These are phyloP conservation scores for Serilophus lunatus DNA, from an alignment of 2,113 vertebrate species.

Conservation along the genomic window DNA sequence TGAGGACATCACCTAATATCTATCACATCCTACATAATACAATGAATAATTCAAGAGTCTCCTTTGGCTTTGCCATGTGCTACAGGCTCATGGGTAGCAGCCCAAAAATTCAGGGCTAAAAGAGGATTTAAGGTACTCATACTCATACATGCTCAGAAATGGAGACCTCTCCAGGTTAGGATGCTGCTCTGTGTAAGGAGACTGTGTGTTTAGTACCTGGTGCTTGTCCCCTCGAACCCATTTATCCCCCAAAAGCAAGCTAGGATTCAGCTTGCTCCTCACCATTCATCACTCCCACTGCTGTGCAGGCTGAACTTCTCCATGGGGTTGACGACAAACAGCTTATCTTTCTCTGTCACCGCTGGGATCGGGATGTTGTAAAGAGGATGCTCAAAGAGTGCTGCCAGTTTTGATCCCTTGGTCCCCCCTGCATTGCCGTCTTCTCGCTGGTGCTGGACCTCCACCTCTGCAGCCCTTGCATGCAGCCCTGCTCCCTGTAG, in stretches of 20 bases:
- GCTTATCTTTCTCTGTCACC: conserved; percentile 73
- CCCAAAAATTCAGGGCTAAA: neutral
- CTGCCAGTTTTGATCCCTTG: conserved; percentile 64
- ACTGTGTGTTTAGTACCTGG: rapidly evolving
- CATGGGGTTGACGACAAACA: conserved; percentile 73
- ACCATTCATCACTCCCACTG: conserved; percentile 73
- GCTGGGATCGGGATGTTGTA: conserved; percentile 65
- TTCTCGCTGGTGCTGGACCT: neutral
- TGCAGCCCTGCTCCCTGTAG: rapidly evolving
- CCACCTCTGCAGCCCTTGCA: neutral
- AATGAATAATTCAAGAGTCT: neutral
- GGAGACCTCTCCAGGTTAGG: neutral
- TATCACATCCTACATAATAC: neutral
- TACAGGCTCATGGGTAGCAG: neutral
- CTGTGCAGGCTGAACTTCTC: conserved; percentile 60
- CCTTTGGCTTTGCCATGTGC: neutral
- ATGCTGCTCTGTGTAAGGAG: neutral
- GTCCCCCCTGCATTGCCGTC: neutral
- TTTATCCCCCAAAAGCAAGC: neutral
- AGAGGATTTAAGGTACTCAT: neutral
- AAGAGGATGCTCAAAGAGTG: conserved; percentile 78
- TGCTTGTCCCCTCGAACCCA: neutral
- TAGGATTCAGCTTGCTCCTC: conserved; percentile 7
- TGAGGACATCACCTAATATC: neutral
- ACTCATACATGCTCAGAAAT: rapidly evolving